Conservation (phyloP, 2,888 invertebrate species). For the Gnatocerus cornutus region DNA sequence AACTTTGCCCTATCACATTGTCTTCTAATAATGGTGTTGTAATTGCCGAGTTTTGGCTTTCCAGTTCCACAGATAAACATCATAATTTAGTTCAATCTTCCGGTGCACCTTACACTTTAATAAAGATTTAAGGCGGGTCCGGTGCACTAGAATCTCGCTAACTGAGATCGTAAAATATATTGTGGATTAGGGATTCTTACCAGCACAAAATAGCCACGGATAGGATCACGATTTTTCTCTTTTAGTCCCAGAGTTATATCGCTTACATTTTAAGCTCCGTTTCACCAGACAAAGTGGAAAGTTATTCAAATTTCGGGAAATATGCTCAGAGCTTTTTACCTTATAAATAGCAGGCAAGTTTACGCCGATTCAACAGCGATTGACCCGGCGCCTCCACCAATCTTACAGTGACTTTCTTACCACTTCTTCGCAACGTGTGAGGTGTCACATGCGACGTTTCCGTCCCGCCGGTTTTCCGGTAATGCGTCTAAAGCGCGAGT, state of each 20-base stretch:
- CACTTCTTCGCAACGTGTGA: constrained; percentile 34
- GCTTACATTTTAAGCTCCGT: constrained; percentile 33
- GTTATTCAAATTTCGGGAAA: background rate
- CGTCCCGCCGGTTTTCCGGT: constrained; percentile 35
- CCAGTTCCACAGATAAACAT: constrained; percentile 38
- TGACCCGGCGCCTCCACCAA: too few relatives aligned
- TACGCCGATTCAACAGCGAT: too few relatives aligned
- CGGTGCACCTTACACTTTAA: constrained; percentile 43
- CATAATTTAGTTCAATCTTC: constrained; percentile 46
- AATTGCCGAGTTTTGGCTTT: constrained; percentile 39
- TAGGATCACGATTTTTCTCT: constrained; percentile 30
- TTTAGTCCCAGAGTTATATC: constrained; percentile 17
- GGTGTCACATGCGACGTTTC: constrained; percentile 39
- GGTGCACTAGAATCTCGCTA: constrained; percentile 32
- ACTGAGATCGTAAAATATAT: constrained; percentile 38
- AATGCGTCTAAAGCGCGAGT: constrained; percentile 36
- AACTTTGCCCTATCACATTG: constrained; percentile 30
- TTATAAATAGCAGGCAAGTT: background rate
- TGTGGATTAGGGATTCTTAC: constrained; percentile 40
- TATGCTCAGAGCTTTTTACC: background rate
- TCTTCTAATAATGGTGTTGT: constrained; percentile 28
- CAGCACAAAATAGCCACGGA: constrained; percentile 20
- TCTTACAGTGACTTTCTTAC: too few relatives aligned
- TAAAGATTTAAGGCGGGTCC: constrained; percentile 44
- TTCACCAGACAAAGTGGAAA: constrained; percentile 1